Evolutionary conservation across 92 coral and sea anemone genomes (phyloP), one percentile per base, ranked within the genome.

Genomic region (Heteractis magnifica): DNA sequence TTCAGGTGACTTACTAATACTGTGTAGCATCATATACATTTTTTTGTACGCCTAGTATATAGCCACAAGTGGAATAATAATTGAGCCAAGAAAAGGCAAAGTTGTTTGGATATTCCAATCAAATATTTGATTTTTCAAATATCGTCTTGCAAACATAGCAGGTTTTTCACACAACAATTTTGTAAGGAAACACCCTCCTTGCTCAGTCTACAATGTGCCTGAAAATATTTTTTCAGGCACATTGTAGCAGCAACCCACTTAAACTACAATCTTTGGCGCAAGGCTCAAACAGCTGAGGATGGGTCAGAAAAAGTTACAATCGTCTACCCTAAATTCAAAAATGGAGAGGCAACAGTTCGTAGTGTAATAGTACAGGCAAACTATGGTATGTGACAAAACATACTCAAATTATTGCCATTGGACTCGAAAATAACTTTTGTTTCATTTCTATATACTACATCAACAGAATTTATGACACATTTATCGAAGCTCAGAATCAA

Each of bases 1-100:
- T 79, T 73, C 82, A 79, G 82, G 70, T 79, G 23, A 50, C 41
- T 65, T 14, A 65, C 72, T 65, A n/a, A 65, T 19, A 65, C 26
- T 65, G 18, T 65, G 26, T n/a, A 65, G 21, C 72, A 18, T 14
- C 21, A 14, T 6, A 65, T 6, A 65, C 4, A 6, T 10, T 10
- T 64, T 19, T 19, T 19, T 65, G 34, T 18, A 65, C 9, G 4
- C 1, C 13, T 53, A 53, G 58, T 0, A 53, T 53, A 53, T 53
- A 53, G 58, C 58, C 58, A 53, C 58, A 53, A 53, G 58, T 53
- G 10, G 2, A 53, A 53, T 53, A 53, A 53, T 53, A 65, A 19
- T 65, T 20, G 41, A 5, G 20, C 72, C 41, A 65, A 65, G 72
- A 65, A 65, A 65, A 53, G 72, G 72, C 9, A 65, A 65, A 65